These are phyloP conservation scores for Drosophila burlai DNA, from an alignment of 1,140 invertebrate species.

Conservation along the genomic window DNA sequence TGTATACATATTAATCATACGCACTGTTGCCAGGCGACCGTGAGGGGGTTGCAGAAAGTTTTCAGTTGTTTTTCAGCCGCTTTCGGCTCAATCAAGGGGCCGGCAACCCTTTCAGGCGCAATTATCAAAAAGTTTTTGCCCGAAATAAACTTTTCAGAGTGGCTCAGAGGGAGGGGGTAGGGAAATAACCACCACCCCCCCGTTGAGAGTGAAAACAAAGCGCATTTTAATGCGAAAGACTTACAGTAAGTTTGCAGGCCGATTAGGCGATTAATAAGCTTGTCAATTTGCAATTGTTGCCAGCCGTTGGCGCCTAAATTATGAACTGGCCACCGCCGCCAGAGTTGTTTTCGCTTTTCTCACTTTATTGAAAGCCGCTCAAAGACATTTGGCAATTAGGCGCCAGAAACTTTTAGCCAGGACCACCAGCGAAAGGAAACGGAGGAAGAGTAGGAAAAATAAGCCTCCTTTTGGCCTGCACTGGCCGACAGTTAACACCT, in stretches of 20 bases:
- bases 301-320: constrained; percentile 70
- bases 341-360: constrained; percentile 34
- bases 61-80: constrained; percentile 39
- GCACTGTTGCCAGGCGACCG: constrained; percentile 51
- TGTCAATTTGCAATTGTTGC: constrained; percentile 81
- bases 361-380: constrained; percentile 56
- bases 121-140: constrained; percentile 77
- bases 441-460: background rate
- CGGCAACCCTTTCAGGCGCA: constrained; percentile 73
- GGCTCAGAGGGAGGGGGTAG: background rate
- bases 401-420: constrained; percentile 32
- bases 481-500: constrained; percentile 63
- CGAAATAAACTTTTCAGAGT: constrained; percentile 58
- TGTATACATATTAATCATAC: constrained; percentile 65
- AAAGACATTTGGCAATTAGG: constrained; percentile 71
- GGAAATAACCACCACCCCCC: background rate
- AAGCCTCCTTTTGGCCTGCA: constrained; percentile 17
- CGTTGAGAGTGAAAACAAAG: constrained; percentile 42
- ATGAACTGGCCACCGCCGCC: constrained; percentile 58
- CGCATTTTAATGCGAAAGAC: constrained; percentile 71
- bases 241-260: constrained; percentile 79
- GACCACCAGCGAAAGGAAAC: background rate
- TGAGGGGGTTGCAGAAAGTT: constrained; percentile 37
- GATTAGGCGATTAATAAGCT: constrained; percentile 83
- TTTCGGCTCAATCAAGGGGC: constrained; percentile 45